Evolutionary conservation across 2,888 invertebrate species (phyloP).

Genomic region (Diarsia rubi): DNA sequence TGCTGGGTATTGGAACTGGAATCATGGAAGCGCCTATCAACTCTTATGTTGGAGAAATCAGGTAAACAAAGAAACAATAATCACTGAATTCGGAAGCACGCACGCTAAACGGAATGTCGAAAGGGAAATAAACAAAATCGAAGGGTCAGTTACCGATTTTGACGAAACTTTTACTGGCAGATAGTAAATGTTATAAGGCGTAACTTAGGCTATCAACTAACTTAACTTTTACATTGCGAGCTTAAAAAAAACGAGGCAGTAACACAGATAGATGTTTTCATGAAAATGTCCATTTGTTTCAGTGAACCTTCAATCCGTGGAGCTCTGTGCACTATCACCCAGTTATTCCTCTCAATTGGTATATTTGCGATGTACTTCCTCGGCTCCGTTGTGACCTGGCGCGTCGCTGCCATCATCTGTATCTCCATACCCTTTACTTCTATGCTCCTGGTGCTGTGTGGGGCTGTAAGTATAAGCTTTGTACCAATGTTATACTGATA

Average conservation of each 20-base stretch:
- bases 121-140: no score
- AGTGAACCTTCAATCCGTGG: constrained; percentile 90
- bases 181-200: no score
- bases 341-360: constrained; percentile 86
- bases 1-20: constrained; percentile 90
- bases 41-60: constrained; percentile 91
- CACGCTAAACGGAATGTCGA: not conserved
- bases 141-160: no score
- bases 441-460: constrained; percentile 85
- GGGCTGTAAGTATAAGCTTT: constrained; percentile 74
- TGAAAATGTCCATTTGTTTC: constrained; percentile 14
- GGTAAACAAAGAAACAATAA: constrained; percentile 71
- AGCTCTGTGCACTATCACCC: constrained; percentile 87
- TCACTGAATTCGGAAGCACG: not conserved
- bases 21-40: constrained; percentile 91
- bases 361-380: constrained; percentile 87
- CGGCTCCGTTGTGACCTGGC: constrained; percentile 88
- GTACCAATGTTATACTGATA: not conserved
- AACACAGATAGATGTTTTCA: not conserved
- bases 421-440: constrained; percentile 87
- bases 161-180: no score
- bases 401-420: constrained; percentile 87
- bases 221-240: no score
- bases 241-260: no score
- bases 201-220: no score